Conservation (phyloP, 2,113 vertebrate genomes). For the Geothlypis trichas region DNA sequence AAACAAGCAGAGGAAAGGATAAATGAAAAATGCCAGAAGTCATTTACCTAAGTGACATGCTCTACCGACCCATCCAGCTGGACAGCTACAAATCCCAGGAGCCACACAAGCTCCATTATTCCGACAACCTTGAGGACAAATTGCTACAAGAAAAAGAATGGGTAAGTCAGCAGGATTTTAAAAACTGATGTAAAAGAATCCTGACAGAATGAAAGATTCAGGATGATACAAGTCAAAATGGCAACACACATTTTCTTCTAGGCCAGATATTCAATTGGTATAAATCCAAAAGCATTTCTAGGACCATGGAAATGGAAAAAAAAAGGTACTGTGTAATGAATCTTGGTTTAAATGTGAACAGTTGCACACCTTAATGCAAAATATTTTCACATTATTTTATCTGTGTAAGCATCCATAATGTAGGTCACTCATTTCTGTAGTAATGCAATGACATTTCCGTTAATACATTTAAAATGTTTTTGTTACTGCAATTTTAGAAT, state of each 20-base stretch:
- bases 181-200: constrained; percentile 23
- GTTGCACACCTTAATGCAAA: not conserved
- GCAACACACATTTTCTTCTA: constrained; percentile 19
- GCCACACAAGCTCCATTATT: constrained; percentile 83
- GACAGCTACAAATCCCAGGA: constrained; percentile 89
- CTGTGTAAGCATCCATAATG: not conserved
- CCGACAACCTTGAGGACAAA: constrained; percentile 84
- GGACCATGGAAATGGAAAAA: not conserved
- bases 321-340: not conserved
- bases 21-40: constrained; percentile 6
- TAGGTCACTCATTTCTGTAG: not conserved
- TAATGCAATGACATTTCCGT: not conserved
- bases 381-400: not conserved
- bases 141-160: constrained; percentile 71
- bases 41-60: constrained; percentile 83
- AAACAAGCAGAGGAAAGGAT: constrained; percentile 10
- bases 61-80: constrained; percentile 83
- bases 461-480: not conserved
- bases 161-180: constrained; percentile 31
- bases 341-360: not conserved
- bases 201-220: constrained; percentile 47
- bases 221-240: constrained; percentile 41
- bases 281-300: not conserved
- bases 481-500: not conserved
- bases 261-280: not conserved